Evolutionary conservation across 2,888 invertebrate species (phyloP), one percentile per base, ranked within the genome.

Genomic region (Mamestra brassicae): DNA sequence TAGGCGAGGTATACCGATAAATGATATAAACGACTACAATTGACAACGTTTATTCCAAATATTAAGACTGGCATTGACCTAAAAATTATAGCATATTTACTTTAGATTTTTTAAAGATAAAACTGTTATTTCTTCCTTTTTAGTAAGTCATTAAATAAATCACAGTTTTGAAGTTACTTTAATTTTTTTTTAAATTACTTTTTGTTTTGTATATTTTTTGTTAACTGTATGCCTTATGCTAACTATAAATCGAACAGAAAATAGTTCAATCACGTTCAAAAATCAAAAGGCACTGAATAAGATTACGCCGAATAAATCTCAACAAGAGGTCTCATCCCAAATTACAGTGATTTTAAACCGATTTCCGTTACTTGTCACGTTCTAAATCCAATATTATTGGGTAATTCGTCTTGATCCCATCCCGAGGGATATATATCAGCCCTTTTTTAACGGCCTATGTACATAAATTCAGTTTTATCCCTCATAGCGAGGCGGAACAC

Each of bases 321-420:
- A 64, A 77, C 58, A 64, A 57, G 63, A 54, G 58, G 10, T 60
- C 47, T 57, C 36, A 64, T 66, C 54, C 38, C 34, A 72, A 82
- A 76, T 86, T 71, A 79, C 52, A 66, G 72, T 79, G 71, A 82
- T 84, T 86, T 75, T 74, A 76, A 86, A 80, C 76, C 75, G 71
- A 69, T 71, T 81, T 71, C 60, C 57, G 62, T 65, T 61, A 65
- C 72, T 76, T 79, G 71, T 84, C 84, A 84, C 84, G 76, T 80
- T 73, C 74, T 52, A 78, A 78, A 81, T 78, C 86, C 79, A 80
- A 87, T 84, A 85, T 79, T 86, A 84, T 79, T 75, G 76, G 78
- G 81, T 84, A 84, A 87, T 86, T 77, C 87, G 68, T 86, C 86
- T 85, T 81, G 75, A 87, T 86, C 81, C 78, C 52, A 74, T 68